Base-by-base conservation (phyloP, 2,888 invertebrate species). In the Saturnia japonica region DNA sequence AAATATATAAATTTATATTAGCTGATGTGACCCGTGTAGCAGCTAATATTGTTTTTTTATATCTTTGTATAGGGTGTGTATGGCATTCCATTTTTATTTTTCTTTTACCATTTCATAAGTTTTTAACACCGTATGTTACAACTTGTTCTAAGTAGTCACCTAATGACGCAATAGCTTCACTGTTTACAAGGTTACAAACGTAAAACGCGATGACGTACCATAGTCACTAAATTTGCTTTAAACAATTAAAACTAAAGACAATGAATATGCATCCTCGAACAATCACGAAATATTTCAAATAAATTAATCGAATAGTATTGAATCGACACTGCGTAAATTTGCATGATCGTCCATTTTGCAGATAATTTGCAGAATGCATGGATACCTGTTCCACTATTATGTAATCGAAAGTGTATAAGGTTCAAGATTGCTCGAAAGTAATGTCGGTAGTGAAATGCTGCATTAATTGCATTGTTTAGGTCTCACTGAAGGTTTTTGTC, bases 281-380 rank as follows among this genome's bases (percentile, higher is more conserved):
- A 12, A 25, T 9, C 34, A 40, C 64, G 40, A 64, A 64, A 40
- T 25, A 40, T 9, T 9, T 1, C 25, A 28, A 51, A 54, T n/a
- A 57, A n/a, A 70, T 43, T 54, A 19, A 67, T 66, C 19, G 25
- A 47, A 66, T 62, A 68, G 69, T 74, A 74, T 76, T 78, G 80
- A 62, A 40, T 34, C 76, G 78, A 74, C 77, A 80, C 70, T 76
- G 75, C 76, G 77, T 80, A 74, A 77, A 75, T 68, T 71, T 67
- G 74, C 68, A 73, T 72, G 77, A 78, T 75, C 85, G 78, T 80
- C 85, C 85, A 85, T 85, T 84, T 85, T 82, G 82, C 78, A 79
- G 77, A 79, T 45, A 19, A 70, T 51, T 64, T 71, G 54, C 60
- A 64, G 64, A 71, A 69, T 72, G 60, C 42, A 69, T 71, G 51